These are phyloP conservation scores for Octodonta nipae DNA, from an alignment of 2,888 invertebrate species.

Conservation along the genomic window DNA sequence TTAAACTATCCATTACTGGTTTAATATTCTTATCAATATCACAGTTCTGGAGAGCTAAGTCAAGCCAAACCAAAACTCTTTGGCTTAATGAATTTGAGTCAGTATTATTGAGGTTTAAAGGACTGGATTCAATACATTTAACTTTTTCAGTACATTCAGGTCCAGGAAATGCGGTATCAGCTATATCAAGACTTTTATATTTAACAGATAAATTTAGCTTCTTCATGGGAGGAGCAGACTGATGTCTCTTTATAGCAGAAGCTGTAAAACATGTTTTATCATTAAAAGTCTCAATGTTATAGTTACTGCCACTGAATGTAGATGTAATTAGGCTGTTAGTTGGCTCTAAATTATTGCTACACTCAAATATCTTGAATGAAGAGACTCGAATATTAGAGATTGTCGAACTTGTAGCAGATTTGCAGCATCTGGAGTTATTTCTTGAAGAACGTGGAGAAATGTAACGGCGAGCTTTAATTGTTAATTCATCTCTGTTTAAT, in stretches of 20 bases:
- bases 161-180: background rate
- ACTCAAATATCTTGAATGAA: slow-evolving; percentile 21
- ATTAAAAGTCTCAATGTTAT: slow-evolving; percentile 2
- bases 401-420: slow-evolving; percentile 10
- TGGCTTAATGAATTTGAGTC: slow-evolving; percentile 44
- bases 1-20: too few species aligned
- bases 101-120: slow-evolving; percentile 6
- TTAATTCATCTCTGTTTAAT: slow-evolving; percentile 25
- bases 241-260: slow-evolving; percentile 1
- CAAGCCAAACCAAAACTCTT: slow-evolving; percentile 66
- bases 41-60: slow-evolving; percentile 44
- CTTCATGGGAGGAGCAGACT: background rate
- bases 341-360: slow-evolving; percentile 4
- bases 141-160: too few species aligned
- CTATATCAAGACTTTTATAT: slow-evolving; percentile 14
- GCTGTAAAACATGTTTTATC: background rate
- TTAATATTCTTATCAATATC: slow-evolving; percentile 5
- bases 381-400: slow-evolving; percentile 19
- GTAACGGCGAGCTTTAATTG: slow-evolving; percentile 2
- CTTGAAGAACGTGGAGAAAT: background rate
- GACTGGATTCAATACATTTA: too few species aligned
- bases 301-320: slow-evolving; percentile 6
- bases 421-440: slow-evolving; percentile 9
- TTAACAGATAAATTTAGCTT: slow-evolving; percentile 10
- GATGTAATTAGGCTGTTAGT: background rate